Evolutionary conservation across 2,113 vertebrate genomes (phyloP).

Genomic region (Podarcis cretensis): DNA sequence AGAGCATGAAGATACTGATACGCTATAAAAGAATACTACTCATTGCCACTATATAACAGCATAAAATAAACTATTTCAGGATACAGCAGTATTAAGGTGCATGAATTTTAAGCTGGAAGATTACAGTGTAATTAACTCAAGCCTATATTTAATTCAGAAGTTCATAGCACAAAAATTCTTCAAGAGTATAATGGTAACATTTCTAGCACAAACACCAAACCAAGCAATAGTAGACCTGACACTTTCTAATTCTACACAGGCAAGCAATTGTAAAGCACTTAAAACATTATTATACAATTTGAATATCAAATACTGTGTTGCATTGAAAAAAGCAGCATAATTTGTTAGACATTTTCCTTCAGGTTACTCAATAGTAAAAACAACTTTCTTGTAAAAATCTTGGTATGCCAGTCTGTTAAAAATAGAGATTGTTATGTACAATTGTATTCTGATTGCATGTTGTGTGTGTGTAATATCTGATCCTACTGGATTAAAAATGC

Average conservation of each 20-base stretch:
- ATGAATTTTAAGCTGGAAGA: conserved; percentile 9
- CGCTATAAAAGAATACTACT: background rate
- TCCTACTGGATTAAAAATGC: background rate
- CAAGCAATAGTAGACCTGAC: background rate
- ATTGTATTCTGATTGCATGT: too few relatives aligned
- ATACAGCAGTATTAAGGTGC: fast-evolving
- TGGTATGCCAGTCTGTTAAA: background rate
- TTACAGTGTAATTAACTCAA: background rate
- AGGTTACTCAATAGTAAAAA: background rate
- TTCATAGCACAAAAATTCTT: background rate
- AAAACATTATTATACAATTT: background rate
- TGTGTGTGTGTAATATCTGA: too few relatives aligned
- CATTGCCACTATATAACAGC: background rate
- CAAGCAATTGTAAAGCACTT: background rate
- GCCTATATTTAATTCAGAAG: conserved; percentile 20
- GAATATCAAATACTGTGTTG: background rate
- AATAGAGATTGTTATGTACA: too few relatives aligned
- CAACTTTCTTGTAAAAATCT: background rate
- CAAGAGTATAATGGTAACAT: fast-evolving
- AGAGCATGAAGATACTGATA: background rate
- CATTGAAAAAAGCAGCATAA: background rate
- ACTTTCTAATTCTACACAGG: background rate
- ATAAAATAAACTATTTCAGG: conserved; percentile 2
- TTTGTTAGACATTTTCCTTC: background rate
- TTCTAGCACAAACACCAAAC: fast-evolving